These are phyloP conservation scores for Acholoe squamosa DNA, from an alignment of 2,888 invertebrate species.

Conservation along the genomic window DNA sequence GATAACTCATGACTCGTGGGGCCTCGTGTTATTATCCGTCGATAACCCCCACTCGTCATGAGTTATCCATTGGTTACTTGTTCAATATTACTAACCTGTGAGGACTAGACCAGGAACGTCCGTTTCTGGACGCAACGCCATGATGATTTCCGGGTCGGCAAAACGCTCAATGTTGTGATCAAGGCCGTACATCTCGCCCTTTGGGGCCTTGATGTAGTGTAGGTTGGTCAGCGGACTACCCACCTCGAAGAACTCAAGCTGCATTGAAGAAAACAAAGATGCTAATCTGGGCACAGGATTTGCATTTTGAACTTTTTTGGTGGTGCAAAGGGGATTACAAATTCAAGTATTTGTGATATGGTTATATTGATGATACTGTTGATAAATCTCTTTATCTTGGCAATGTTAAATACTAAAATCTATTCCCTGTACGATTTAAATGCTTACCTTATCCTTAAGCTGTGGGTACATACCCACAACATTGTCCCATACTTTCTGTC, in stretches of 20 bases:
- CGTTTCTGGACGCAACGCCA: constrained; percentile 78
- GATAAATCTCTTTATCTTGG: no score
- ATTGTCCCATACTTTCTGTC: constrained; percentile 76
- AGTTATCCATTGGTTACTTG: no score
- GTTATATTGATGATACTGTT: no score
- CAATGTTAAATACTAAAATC: no score
- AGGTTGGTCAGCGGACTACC: constrained; percentile 77
- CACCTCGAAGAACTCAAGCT: constrained; percentile 76
- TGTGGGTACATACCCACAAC: constrained; percentile 77
- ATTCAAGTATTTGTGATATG: no score
- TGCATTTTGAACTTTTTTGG: no score
- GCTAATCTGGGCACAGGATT: not conserved
- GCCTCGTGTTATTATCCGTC: no score
- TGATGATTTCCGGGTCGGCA: constrained; percentile 71
- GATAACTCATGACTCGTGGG: no score
- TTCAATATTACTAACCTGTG: constrained; percentile 74
- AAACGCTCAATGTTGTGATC: constrained; percentile 74
- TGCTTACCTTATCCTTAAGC: constrained; percentile 77
- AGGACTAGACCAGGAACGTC: constrained; percentile 80
- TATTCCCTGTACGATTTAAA: no score
- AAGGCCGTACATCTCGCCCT: constrained; percentile 78
- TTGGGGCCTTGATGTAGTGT: constrained; percentile 75
- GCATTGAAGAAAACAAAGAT: constrained; percentile 47
- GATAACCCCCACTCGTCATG: no score
- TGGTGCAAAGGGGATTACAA: no score